Conservation (phyloP, 1,140 invertebrate genomes). For the Holcopasites calliopsidis region DNA sequence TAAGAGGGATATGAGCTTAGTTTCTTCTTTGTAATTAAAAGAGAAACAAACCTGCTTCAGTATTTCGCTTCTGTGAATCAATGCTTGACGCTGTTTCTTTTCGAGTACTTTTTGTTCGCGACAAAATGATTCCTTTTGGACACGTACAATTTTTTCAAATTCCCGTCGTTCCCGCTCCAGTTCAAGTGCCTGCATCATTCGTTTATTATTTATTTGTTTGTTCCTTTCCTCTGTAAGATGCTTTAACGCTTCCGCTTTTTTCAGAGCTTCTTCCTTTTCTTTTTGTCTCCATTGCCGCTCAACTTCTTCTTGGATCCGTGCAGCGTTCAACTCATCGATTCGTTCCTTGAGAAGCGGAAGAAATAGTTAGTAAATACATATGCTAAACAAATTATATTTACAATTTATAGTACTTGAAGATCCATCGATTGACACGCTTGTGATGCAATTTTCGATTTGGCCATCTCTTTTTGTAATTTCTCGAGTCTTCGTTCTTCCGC, state of each 20-base stretch:
- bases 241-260: slow-evolving; percentile 78
- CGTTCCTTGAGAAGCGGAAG: slow-evolving; percentile 62
- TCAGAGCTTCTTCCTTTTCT: slow-evolving; percentile 80
- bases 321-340: slow-evolving; percentile 80
- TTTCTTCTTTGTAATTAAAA: neutral
- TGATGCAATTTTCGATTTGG: slow-evolving; percentile 76
- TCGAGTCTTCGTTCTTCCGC: slow-evolving; percentile 73
- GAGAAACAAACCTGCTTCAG: slow-evolving; percentile 69
- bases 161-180: slow-evolving; percentile 82
- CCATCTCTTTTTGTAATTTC: slow-evolving; percentile 76
- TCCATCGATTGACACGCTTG: slow-evolving; percentile 75
- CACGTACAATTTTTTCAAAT: slow-evolving; percentile 79
- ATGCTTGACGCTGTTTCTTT: slow-evolving; percentile 68
- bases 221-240: slow-evolving; percentile 74
- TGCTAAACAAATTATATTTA: neutral
- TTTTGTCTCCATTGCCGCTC: slow-evolving; percentile 80
- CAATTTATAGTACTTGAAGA: slow-evolving; percentile 64
- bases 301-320: slow-evolving; percentile 81
- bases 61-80: slow-evolving; percentile 71
- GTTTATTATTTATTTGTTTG: slow-evolving; percentile 79
- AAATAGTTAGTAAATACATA: slow-evolving; percentile 10
- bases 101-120: slow-evolving; percentile 75
- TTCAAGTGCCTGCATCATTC: slow-evolving; percentile 81
- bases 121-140: slow-evolving; percentile 74
- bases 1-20: slow-evolving; percentile 1